These are phyloP conservation scores for Phalacrocorax pelagicus DNA, from an alignment of 2,113 vertebrate species.

Conservation along the genomic window DNA sequence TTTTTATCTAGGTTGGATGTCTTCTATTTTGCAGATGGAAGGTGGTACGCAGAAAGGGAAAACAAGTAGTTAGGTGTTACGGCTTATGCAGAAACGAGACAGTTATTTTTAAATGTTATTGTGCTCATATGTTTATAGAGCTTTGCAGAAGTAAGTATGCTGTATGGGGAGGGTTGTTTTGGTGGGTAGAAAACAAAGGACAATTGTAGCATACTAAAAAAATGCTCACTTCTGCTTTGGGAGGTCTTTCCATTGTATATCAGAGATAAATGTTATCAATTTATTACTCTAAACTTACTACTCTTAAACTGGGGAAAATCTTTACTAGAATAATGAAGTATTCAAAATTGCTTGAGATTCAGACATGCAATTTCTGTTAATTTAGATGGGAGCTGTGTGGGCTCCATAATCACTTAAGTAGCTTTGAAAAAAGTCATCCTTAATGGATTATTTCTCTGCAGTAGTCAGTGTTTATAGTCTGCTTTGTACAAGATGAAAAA, in stretches of 20 bases:
- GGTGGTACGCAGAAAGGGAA: not conserved
- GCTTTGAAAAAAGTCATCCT: not conserved
- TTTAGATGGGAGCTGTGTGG: not conserved
- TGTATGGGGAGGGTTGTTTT: not conserved
- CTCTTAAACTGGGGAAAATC: not conserved
- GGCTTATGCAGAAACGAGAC: not conserved
- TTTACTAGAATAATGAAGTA: not conserved
- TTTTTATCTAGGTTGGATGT: too few relatives aligned
- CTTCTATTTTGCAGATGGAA: not conserved
- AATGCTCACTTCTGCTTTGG: not conserved
- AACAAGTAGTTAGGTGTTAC: not conserved
- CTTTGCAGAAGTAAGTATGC: not conserved
- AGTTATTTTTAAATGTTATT: not conserved
- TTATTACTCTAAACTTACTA: not conserved
- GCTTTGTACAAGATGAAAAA: not conserved
- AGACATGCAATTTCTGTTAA: not conserved
- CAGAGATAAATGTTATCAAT: not conserved
- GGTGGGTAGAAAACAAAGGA: not conserved
- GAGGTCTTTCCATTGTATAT: not conserved
- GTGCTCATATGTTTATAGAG: fast-evolving
- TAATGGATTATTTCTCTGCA: not conserved
- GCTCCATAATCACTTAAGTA: not conserved
- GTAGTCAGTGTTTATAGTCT: not conserved
- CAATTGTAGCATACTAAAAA: not conserved
- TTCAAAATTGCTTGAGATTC: not conserved